Conservation (phyloP, 2,113 vertebrate genomes). For the Microtus pennsylvanicus region DNA sequence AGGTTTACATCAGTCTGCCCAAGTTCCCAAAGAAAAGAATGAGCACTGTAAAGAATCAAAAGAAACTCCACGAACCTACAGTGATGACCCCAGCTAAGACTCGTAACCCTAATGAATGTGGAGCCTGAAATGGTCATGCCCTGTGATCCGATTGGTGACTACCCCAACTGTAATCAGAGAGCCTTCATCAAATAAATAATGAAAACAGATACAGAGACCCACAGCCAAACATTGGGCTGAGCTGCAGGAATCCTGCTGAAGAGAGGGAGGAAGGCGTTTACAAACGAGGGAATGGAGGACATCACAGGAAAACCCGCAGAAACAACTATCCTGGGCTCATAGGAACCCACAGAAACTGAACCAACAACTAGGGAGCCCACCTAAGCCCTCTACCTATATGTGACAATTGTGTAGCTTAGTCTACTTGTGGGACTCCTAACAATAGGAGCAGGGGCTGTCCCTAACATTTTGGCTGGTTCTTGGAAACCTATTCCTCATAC, state of each 20-base stretch:
- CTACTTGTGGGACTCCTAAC: not conserved
- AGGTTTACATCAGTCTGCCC: not conserved
- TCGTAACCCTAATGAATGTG: not conserved
- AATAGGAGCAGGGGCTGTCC: not conserved
- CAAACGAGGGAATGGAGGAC: fast-evolving
- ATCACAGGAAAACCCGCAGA: not conserved
- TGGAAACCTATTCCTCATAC: not conserved
- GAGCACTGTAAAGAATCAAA: not conserved
- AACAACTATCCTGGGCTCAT: not conserved
- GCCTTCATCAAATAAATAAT: not conserved
- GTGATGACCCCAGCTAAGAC: not conserved
- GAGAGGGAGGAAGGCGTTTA: not conserved
- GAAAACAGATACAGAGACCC: not conserved
- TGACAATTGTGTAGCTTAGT: not conserved
- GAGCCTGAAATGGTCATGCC: not conserved
- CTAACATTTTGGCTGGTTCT: not conserved
- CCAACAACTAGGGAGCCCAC: not conserved
- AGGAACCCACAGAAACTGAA: not conserved
- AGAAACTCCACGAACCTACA: not conserved
- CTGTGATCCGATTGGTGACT: not conserved
- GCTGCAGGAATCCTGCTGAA: not conserved
- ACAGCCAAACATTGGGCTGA: not conserved
- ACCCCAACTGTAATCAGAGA: not conserved
- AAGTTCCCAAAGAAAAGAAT: not conserved
- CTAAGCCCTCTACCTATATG: not conserved